Evolutionary conservation across 2,888 invertebrate species (phyloP).

Genomic region (Drosophila kanekoi): DNA sequence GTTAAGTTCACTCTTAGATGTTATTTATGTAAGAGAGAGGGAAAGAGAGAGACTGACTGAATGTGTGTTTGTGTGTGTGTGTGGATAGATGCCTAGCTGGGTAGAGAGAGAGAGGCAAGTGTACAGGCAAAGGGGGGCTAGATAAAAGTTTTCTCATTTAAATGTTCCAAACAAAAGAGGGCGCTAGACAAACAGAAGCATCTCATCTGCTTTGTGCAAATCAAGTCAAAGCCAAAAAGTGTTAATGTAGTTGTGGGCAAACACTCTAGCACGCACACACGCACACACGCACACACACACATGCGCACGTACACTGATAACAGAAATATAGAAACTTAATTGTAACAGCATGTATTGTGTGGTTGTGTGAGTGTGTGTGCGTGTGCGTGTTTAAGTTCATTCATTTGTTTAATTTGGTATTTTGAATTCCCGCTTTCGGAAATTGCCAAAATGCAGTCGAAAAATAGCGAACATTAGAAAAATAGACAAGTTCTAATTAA

Average conservation of each 20-base stretch:
- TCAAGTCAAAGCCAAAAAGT: conserved; percentile 68
- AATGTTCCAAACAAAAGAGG: conserved; percentile 69
- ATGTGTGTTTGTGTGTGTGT: conserved; percentile 17
- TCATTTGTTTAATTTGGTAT: conserved; percentile 36
- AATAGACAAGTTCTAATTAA: conserved; percentile 45
- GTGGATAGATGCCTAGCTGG: conserved; percentile 13
- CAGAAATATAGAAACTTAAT: conserved; percentile 44
- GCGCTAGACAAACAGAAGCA: conserved; percentile 60
- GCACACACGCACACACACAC: conserved; percentile 10
- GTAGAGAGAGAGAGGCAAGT: neutral
- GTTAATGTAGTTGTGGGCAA: conserved; percentile 65
- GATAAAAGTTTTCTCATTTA: conserved; percentile 72
- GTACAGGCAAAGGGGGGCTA: conserved; percentile 20
- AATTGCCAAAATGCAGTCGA: conserved; percentile 43
- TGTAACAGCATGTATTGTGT: conserved; percentile 24
- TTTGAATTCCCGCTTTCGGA: conserved; percentile 16
- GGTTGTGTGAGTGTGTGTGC: conserved; percentile 2
- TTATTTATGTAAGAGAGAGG: neutral
- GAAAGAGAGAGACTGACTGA: neutral
- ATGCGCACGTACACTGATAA: conserved; percentile 21
- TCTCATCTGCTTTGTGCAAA: conserved; percentile 61
- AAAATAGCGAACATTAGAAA: conserved; percentile 23
- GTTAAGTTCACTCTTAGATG: conserved; percentile 49
- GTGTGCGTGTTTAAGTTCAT: conserved; percentile 45
- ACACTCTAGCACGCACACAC: conserved; percentile 35